These are phyloP conservation scores for Brachionus rubens DNA, from an alignment of 1,140 invertebrate species.

Conservation along the genomic window DNA sequence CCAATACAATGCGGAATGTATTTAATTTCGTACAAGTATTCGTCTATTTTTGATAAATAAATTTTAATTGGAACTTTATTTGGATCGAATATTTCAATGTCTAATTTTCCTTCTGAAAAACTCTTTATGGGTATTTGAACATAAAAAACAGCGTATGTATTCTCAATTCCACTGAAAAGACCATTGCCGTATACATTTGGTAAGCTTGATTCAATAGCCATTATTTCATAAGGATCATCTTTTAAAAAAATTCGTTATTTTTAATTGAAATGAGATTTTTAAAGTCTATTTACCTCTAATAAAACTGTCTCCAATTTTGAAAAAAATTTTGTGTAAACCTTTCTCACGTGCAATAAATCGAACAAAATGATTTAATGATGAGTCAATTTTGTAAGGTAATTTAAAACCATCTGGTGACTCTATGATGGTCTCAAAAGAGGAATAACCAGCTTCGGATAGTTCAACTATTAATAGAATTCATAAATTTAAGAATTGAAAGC, in stretches of 20 bases:
- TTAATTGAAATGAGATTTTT: no score
- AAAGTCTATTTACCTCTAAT: constrained; percentile 49
- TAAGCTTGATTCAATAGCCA: neutral
- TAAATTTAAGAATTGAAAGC: neutral
- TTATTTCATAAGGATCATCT: neutral
- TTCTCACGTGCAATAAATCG: constrained; percentile 53
- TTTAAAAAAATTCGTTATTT: constrained; percentile 48
- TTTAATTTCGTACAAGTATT: constrained; percentile 60
- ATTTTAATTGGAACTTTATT: constrained; percentile 1
- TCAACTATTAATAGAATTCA: constrained; percentile 67
- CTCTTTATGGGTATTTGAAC: constrained; percentile 93
- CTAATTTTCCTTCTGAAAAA: constrained; percentile 70
- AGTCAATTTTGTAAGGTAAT: constrained; percentile 38
- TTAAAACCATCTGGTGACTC: constrained; percentile 86
- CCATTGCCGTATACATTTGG: constrained; percentile 7
- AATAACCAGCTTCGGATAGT: constrained; percentile 89
- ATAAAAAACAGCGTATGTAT: neutral
- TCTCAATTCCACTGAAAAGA: neutral
- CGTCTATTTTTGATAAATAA: neutral
- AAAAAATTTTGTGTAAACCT: constrained; percentile 70
- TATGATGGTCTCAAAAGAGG: constrained; percentile 92
- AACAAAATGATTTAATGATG: constrained; percentile 50
- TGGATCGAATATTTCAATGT: constrained; percentile 33
- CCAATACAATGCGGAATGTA: constrained; percentile 88
- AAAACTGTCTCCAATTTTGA: constrained; percentile 80